Evolutionary conservation across 1,140 invertebrate species (phyloP).

Genomic region (Heliconius hermathena): DNA sequence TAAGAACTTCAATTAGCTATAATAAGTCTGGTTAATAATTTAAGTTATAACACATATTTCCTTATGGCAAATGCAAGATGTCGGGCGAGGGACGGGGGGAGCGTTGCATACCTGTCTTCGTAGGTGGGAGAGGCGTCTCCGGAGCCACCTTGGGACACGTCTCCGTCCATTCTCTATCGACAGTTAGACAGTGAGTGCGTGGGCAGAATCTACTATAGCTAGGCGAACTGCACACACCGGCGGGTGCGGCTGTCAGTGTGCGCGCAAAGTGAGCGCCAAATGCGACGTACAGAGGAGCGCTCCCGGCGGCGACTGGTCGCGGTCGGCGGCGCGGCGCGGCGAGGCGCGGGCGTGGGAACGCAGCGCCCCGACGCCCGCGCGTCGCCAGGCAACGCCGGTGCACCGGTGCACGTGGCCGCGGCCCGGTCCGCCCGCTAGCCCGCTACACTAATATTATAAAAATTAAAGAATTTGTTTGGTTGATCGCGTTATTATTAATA

Average conservation of each 20-base stretch:
- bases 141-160: slow-evolving; percentile 61
- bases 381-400: slow-evolving; percentile 45
- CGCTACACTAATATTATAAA: too few relatives aligned
- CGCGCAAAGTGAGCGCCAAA: slow-evolving; percentile 26
- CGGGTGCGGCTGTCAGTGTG: slow-evolving; percentile 31
- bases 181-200: background rate
- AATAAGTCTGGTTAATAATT: too few relatives aligned
- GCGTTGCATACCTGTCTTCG: slow-evolving; percentile 64
- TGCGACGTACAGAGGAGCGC: slow-evolving; percentile 18
- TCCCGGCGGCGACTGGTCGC: slow-evolving; percentile 24
- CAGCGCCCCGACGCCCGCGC: slow-evolving; percentile 44
- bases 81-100: slow-evolving; percentile 20
- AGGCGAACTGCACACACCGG: slow-evolving; percentile 33
- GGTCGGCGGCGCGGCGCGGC: slow-evolving; percentile 36
- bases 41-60: background rate
- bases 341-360: slow-evolving; percentile 41
- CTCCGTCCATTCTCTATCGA: slow-evolving; percentile 57
- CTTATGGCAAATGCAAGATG: slow-evolving; percentile 27
- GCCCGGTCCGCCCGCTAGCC: background rate
- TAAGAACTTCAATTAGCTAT: too few relatives aligned
- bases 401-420: slow-evolving; percentile 41
- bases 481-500: too few relatives aligned
- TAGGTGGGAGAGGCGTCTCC: slow-evolving; percentile 61
- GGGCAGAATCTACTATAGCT: background rate
- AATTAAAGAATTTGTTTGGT: too few relatives aligned